Evolutionary conservation across 2,797 vertebrate genomes (phyloP).

Genomic region (Anabacerthia variegaticeps): DNA sequence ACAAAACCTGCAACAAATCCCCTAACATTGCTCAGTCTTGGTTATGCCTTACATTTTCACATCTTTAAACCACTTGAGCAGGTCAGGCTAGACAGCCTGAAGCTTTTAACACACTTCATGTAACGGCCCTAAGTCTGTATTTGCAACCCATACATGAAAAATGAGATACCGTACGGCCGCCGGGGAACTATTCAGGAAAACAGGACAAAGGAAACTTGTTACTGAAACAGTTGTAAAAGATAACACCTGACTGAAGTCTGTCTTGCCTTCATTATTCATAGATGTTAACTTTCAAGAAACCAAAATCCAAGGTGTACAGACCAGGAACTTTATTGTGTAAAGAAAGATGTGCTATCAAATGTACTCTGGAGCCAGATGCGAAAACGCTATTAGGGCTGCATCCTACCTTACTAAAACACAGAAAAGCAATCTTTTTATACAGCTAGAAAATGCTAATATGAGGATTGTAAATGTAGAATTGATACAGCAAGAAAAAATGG

Average conservation of each 20-base stretch:
- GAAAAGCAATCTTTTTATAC: neutral
- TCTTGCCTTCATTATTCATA: rapidly evolving
- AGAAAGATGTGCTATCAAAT: rapidly evolving
- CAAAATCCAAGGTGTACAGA: neutral
- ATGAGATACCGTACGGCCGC: rapidly evolving
- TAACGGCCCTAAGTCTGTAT: rapidly evolving
- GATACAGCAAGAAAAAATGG: rapidly evolving
- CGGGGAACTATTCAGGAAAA: rapidly evolving
- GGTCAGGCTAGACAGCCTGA: no score
- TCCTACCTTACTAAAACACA: rapidly evolving
- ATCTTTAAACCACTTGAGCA: neutral
- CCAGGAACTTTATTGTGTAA: rapidly evolving
- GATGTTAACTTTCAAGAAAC: rapidly evolving
- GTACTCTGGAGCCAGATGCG: neutral
- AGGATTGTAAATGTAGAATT: rapidly evolving
- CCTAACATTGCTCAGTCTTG: neutral
- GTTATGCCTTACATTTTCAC: rapidly evolving
- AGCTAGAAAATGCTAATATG: neutral
- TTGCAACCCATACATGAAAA: neutral
- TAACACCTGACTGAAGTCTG: rapidly evolving
- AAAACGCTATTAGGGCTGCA: no score
- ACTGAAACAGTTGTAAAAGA: neutral
- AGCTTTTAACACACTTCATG: rapidly evolving
- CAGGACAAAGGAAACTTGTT: neutral
- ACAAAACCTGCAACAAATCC: no score